Evolutionary conservation across 2,113 vertebrate genomes (phyloP).

Genomic region (Camelus bactrianus): DNA sequence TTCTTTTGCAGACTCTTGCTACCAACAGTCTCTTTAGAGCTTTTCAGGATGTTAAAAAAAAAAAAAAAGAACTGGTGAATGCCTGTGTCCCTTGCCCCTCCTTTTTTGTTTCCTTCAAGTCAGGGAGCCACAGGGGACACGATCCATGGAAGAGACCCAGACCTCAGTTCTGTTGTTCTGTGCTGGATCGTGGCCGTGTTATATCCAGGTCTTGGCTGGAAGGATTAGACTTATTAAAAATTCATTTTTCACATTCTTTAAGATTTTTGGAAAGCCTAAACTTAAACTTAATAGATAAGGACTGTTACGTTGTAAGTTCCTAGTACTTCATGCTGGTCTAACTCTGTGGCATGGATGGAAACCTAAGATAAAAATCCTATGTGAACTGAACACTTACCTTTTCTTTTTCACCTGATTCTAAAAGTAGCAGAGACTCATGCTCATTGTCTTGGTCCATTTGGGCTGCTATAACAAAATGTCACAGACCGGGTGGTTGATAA

Average conservation of each 20-base stretch:
- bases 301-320: not conserved
- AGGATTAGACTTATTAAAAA: not conserved
- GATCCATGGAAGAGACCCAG: not conserved
- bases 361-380: not conserved
- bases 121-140: not conserved
- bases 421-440: not conserved
- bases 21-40: not conserved
- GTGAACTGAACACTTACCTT: not conserved
- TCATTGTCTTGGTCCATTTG: not conserved
- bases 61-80: not conserved
- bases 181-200: not conserved
- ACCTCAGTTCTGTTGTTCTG: not conserved
- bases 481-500: not conserved
- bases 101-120: not conserved
- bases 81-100: not conserved
- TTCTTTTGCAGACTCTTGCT: constrained; percentile 15
- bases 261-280: not conserved
- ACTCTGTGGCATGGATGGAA: not conserved
- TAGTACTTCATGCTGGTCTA: not conserved
- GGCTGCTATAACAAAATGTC: not conserved
- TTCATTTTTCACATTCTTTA: not conserved
- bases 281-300: not conserved
- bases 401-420: not conserved
- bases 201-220: not conserved
- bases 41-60: not conserved